These are phyloP conservation scores for Hetaerina titia DNA, from an alignment of 2,888 invertebrate species.

Conservation along the genomic window DNA sequence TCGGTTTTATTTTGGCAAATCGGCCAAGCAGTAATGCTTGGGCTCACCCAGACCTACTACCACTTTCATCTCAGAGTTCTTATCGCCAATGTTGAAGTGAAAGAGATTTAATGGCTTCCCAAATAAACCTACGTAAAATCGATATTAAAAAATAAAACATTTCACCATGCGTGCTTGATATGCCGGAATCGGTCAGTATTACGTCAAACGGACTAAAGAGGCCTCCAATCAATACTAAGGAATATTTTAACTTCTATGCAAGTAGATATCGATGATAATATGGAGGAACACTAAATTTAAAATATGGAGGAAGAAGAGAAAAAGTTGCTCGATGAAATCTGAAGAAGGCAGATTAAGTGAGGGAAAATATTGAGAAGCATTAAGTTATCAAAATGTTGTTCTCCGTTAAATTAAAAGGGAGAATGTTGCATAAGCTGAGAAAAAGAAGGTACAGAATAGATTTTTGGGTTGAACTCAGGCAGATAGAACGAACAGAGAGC, in stretches of 20 bases:
- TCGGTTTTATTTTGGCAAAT: neutral
- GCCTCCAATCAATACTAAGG: neutral
- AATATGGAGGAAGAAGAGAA: too few relatives aligned
- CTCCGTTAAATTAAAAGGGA: too few relatives aligned
- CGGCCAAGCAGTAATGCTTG: neutral
- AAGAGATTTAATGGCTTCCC: neutral
- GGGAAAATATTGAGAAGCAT: too few relatives aligned
- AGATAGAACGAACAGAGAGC: too few relatives aligned
- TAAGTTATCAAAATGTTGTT: too few relatives aligned
- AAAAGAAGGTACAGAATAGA: too few relatives aligned
- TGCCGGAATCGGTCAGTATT: neutral
- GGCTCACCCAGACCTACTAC: neutral
- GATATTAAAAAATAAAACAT: neutral
- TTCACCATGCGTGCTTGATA: neutral
- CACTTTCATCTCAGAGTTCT: neutral
- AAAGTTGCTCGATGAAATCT: too few relatives aligned
- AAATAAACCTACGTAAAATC: neutral
- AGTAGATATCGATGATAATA: neutral
- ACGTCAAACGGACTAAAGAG: neutral
- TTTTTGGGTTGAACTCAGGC: too few relatives aligned
- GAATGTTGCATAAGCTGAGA: too few relatives aligned
- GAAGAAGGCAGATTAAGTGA: too few relatives aligned
- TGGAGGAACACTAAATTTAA: too few relatives aligned
- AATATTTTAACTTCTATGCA: neutral
- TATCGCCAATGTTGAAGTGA: neutral